phyloP scores from a whole-genome alignment of 2,113 vertebrate species.

The Pygoscelis adeliae region DNA sequence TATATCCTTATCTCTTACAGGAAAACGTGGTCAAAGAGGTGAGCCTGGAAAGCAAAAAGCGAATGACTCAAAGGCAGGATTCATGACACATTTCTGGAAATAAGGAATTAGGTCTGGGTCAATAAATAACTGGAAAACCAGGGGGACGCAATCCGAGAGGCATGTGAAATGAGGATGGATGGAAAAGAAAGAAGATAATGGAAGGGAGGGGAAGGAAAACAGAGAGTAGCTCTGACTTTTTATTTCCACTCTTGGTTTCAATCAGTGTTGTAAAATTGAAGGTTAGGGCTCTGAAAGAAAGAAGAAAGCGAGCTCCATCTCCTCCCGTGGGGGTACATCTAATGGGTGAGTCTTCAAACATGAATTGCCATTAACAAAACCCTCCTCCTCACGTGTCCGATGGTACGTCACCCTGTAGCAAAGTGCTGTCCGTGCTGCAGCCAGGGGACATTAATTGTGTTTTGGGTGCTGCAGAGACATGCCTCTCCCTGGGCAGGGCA shows the following conservation, averaged over 20 bases:
- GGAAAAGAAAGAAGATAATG: conserved; percentile 64
- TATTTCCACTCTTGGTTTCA: conserved; percentile 67
- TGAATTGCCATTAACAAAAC: rapidly evolving
- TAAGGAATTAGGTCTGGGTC: conserved; percentile 62
- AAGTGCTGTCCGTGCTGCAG: rapidly evolving
- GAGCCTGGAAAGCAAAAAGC: conserved; percentile 57
- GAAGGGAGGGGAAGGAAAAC: conserved; percentile 62
- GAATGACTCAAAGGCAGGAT: conserved; percentile 54
- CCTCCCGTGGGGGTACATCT: neutral
- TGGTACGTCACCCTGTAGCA: neutral
- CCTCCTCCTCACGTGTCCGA: rapidly evolving
- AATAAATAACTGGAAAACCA: conserved; percentile 61
- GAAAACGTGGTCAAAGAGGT: conserved; percentile 45
- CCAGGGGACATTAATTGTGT: rapidly evolving
- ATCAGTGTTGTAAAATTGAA: conserved; percentile 49
- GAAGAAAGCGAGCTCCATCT: neutral
- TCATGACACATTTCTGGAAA: conserved; percentile 64
- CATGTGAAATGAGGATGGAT: conserved; percentile 39
- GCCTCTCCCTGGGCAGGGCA: neutral
- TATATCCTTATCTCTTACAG: conserved; percentile 41
- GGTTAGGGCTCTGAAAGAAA: neutral
- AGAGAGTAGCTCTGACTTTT: conserved; percentile 39
- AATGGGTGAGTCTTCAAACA: neutral
- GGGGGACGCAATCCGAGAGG: conserved; percentile 51
- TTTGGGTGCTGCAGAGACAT: neutral